Conservation (phyloP, 2,797 vertebrate species). For the Alcedo atthis region DNA sequence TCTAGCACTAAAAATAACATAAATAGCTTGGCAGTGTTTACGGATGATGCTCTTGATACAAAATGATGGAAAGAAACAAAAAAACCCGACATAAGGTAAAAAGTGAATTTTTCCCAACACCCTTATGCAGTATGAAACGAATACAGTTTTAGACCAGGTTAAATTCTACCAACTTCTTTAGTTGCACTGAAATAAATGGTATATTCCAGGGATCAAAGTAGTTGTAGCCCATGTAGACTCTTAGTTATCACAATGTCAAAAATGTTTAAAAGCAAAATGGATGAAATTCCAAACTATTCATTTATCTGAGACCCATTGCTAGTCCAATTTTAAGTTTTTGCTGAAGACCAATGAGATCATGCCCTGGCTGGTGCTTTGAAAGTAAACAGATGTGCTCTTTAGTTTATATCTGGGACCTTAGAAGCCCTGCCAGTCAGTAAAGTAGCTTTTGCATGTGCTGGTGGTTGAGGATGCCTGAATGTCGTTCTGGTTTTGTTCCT, state of each 20-base stretch:
- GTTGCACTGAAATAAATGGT: not conserved
- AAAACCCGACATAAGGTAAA: not conserved
- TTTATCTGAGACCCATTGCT: not conserved
- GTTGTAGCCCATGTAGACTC: not conserved
- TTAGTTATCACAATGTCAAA: not conserved
- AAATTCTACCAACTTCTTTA: not conserved
- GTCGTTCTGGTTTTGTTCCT: not conserved
- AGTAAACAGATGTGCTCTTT: not conserved
- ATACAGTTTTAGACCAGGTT: not conserved
- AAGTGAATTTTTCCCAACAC: not conserved
- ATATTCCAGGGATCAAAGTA: not conserved
- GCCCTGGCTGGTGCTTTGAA: not conserved
- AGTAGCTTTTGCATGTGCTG: not conserved
- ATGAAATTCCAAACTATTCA: not conserved
- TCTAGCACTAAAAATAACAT: not conserved
- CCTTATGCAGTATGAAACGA: not conserved
- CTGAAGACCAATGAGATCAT: not conserved
- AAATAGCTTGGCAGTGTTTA: not conserved
- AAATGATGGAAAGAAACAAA: not conserved
- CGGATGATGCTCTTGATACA: not conserved
- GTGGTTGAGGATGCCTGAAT: not conserved
- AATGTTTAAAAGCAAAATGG: not conserved
- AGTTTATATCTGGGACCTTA: not conserved
- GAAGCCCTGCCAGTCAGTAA: not conserved
- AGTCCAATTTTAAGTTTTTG: not conserved